These are phyloP conservation scores for Monopterus albus DNA, from an alignment of 2,113 vertebrate genomes.

Conservation along the genomic window DNA sequence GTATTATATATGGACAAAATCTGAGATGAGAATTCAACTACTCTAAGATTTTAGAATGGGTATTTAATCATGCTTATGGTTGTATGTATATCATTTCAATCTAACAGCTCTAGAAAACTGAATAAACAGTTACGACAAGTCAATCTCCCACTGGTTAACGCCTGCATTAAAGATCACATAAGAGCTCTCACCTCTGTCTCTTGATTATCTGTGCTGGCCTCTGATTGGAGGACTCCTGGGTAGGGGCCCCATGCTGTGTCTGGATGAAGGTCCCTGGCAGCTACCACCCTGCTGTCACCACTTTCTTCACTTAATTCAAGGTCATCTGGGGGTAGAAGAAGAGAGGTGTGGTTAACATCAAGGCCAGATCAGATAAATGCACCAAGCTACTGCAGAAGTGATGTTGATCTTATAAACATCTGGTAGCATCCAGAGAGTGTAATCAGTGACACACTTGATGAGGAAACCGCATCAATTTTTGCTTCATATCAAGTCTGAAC, in stretches of 20 bases:
- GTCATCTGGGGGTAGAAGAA: constrained; percentile 72
- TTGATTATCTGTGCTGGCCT: constrained; percentile 42
- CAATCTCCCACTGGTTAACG: too few relatives aligned
- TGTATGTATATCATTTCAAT: neutral
- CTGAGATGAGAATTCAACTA: too few relatives aligned
- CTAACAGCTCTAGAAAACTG: too few relatives aligned
- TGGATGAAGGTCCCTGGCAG: constrained; percentile 73
- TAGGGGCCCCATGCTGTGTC: constrained; percentile 91
- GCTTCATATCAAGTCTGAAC: neutral
- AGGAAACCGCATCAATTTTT: too few relatives aligned
- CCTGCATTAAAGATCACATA: too few relatives aligned
- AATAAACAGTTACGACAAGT: neutral
- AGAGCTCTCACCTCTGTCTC: constrained; percentile 64
- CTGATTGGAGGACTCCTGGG: constrained; percentile 84
- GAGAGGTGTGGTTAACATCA: neutral
- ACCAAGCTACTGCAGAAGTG: too few relatives aligned
- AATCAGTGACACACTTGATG: neutral
- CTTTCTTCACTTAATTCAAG: constrained; percentile 79
- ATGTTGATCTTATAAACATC: neutral
- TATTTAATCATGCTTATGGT: too few relatives aligned
- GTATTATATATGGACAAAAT: too few relatives aligned
- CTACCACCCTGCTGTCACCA: constrained; percentile 75
- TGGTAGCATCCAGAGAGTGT: neutral
- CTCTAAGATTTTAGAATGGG: too few relatives aligned
- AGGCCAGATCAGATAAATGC: neutral